phyloP scores from a whole-genome alignment of 2,113 vertebrate genomes.

The cattle (Bos taurus) region DNA sequence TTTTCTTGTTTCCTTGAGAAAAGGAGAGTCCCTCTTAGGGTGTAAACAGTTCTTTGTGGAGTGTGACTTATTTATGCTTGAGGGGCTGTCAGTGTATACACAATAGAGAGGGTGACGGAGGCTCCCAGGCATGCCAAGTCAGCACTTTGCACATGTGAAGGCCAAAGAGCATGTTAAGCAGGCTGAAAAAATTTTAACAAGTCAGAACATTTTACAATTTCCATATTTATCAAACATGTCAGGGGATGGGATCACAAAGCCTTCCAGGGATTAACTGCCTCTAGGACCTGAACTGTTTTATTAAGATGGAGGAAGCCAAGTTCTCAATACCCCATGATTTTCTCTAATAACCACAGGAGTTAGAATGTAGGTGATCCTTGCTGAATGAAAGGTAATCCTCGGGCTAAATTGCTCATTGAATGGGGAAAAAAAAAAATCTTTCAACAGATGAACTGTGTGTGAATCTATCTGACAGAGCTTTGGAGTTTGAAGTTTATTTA shows the following conservation, averaged over 20 bases:
- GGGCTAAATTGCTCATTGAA: conserved; percentile 54
- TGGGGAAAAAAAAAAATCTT: neutral
- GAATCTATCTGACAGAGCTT: conserved; percentile 49
- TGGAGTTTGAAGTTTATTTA: conserved; percentile 53
- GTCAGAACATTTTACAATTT: conserved; percentile 76
- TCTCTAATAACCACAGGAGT: conserved; percentile 54
- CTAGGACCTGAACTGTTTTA: conserved; percentile 57
- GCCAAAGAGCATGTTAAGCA: conserved; percentile 59
- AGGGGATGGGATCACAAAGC: conserved; percentile 68
- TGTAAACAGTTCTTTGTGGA: conserved; percentile 78
- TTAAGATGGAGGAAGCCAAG: conserved; percentile 65
- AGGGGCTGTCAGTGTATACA: conserved; percentile 68
- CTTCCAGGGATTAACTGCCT: conserved; percentile 75
- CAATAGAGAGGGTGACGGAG: conserved; percentile 72
- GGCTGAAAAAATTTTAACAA: conserved; percentile 70
- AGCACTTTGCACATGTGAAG: conserved; percentile 64
- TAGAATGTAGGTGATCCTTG: conserved; percentile 61
- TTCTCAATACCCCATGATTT: conserved; percentile 53
- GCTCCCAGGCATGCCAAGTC: conserved; percentile 69
- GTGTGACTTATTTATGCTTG: conserved; percentile 69
- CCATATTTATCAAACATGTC: conserved; percentile 76
- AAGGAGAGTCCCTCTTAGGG: conserved; percentile 37
- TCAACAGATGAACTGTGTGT: conserved; percentile 32
- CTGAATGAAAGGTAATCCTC: conserved; percentile 67
- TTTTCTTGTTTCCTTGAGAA: conserved; percentile 70